Evolutionary conservation across 1,140 invertebrate genomes (phyloP), one percentile per base, ranked within the genome.

Genomic region (Stenopsyche tienmushanensis): DNA sequence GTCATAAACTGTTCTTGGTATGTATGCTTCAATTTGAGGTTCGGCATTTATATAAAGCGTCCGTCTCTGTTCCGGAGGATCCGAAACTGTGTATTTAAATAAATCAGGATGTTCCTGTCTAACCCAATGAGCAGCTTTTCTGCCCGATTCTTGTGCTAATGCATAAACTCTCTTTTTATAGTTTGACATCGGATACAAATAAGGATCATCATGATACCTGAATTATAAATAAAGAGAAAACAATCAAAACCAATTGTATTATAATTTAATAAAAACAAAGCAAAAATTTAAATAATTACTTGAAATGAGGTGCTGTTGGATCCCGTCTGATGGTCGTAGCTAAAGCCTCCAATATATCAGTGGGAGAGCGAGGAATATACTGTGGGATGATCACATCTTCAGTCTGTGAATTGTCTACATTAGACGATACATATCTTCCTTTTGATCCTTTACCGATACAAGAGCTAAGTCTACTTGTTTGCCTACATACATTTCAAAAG

Each of bases 201-300:
- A 95, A 3, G 94, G 93, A 80, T 97, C 94, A 84, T 97, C 93
- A 72, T 92, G 88, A 75, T 87, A 96, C 75, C 79, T 81, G 67
- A 5, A 41, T 58, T 47, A 7, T 44, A 42, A 39, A 62, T n/a
- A 1, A 29, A 26, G 34, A 58, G 29, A 15, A 17, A 58, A 8
- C 9, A 58, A 34, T 34, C n/a, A n/a, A n/a, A n/a, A n/a, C n/a
- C n/a, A n/a, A n/a, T n/a, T n/a, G n/a, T n/a, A n/a, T n/a, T n/a
- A n/a, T 58, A 41, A 9, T 58, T 58, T 57, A 57, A 57, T 7
- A 7, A 29, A 26, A 57, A 5, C 15, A 26, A 34, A 5, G 34
- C 15, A 20, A 18, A 23, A 41, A 58, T 42, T 42, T 23, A 42
- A 60, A 13, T 1, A 41, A 44, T 73, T 74, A 80, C 79, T 91